Percentiles rank a stretch among this genome's conserved stretches.
Evolutionary conservation across 1,140 invertebrate genomes (phyloP).

Genomic region (Leptopilina boulardi): DNA sequence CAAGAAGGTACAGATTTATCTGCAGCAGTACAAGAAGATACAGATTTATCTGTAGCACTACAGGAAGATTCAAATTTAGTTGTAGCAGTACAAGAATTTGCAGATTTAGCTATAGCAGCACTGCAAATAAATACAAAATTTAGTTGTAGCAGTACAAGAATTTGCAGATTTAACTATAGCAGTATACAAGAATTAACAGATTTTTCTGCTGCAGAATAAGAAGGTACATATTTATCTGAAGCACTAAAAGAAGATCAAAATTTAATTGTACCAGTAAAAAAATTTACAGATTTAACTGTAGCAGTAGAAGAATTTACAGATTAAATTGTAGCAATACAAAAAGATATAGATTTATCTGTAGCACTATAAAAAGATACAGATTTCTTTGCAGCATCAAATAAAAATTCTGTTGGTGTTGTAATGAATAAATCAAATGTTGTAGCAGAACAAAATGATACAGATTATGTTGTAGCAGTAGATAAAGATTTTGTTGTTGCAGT

Average conservation of each 20-base stretch:
- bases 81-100: background rate
- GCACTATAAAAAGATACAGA: background rate
- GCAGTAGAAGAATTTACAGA: background rate
- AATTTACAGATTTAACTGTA: no score
- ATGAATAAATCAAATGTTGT: no score
- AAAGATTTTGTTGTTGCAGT: background rate
- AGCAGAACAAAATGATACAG: background rate
- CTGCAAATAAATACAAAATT: no score
- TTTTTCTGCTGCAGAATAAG: no score
- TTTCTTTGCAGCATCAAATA: background rate
- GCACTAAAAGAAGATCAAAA: no score
- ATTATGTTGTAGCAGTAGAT: background rate
- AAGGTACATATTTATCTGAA: no score
- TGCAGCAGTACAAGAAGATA: background rate
- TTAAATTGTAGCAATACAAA: background rate
- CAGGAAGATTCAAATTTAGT: background rate
- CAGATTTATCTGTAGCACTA: background rate
- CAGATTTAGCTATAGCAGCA: no score
- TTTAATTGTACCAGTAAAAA: no score
- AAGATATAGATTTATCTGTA: background rate
- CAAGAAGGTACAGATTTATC: background rate
- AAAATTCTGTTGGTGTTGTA: no score
- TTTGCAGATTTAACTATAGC: no score
- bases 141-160: no score
- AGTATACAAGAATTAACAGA: no score